Evolutionary conservation across 1,140 invertebrate species (phyloP).

Genomic region (Orussus abietinus): DNA sequence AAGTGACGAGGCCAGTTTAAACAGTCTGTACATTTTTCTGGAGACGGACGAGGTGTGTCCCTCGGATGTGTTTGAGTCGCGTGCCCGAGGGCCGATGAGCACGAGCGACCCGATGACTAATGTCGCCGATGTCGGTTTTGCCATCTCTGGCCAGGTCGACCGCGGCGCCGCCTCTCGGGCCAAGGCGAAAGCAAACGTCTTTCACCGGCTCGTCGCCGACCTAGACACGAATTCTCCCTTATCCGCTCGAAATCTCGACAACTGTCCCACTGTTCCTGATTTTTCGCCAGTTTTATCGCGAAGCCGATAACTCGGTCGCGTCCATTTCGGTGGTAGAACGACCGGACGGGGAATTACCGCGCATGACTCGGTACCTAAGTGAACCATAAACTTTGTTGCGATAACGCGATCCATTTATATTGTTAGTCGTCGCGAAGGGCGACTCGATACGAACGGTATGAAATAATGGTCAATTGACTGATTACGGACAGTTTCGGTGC

Average conservation of each 20-base stretch:
- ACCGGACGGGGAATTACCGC: no score
- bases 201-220: conserved; percentile 17
- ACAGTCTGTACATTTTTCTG: conserved; percentile 39
- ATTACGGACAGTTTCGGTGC: no score
- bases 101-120: conserved; percentile 13
- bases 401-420: no score
- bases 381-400: no score
- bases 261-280: conserved; percentile 25
- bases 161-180: background rate
- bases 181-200: conserved; percentile 13
- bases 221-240: conserved; percentile 25
- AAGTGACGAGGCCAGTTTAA: conserved; percentile 48
- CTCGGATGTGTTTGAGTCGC: conserved; percentile 3
- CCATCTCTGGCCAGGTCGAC: background rate
- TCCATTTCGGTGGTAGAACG: no score
- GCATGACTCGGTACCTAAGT: no score
- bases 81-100: conserved; percentile 4
- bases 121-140: conserved; percentile 4
- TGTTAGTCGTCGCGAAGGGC: no score
- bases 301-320: no score
- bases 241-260: conserved; percentile 17
- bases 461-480: no score
- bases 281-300: conserved; percentile 11
- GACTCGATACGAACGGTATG: no score
- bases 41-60: conserved; percentile 50